Percentiles rank a stretch among this genome's conserved stretches.
phyloP scores from a whole-genome alignment of 2,888 invertebrate species.

The Sesia apiformis region DNA sequence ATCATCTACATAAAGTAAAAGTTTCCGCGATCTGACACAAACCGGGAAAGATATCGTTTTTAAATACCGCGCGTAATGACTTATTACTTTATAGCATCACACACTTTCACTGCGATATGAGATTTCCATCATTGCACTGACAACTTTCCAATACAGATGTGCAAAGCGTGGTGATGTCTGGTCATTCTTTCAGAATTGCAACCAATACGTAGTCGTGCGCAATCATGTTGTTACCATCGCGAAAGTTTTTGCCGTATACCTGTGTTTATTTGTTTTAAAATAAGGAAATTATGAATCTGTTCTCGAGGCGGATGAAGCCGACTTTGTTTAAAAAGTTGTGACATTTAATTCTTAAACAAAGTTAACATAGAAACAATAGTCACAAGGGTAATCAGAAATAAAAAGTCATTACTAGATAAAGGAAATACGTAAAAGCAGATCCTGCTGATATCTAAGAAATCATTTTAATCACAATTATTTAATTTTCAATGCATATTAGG shows the following conservation, averaged over 20 bases:
- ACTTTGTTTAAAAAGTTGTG: too few relatives aligned
- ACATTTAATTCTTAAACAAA: too few relatives aligned
- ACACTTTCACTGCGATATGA: constrained; percentile 35
- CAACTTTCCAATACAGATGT: constrained; percentile 64
- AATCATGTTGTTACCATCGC: constrained; percentile 37
- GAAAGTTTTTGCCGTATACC: constrained; percentile 31
- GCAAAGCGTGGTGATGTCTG: constrained; percentile 26
- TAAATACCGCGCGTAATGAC: constrained; percentile 5
- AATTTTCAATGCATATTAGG: too few relatives aligned
- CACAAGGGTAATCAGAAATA: too few relatives aligned
- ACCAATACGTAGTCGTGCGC: constrained; percentile 47
- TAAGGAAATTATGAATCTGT: too few relatives aligned
- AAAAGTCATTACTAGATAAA: too few relatives aligned
- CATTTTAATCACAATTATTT: too few relatives aligned
- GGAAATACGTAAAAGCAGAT: too few relatives aligned
- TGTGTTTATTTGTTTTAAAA: too few relatives aligned
- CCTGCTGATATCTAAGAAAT: too few relatives aligned
- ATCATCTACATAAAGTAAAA: constrained; percentile 27
- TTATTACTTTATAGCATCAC: constrained; percentile 13
- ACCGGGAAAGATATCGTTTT: constrained; percentile 35
- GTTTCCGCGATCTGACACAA: constrained; percentile 44
- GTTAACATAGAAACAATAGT: too few relatives aligned
- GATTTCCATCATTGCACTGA: constrained; percentile 55
- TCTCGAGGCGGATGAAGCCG: too few relatives aligned
- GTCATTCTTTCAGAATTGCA: constrained; percentile 29